Evolutionary conservation across 2,797 vertebrate genomes (phyloP).

Genomic region (Champsocephalus esox): DNA sequence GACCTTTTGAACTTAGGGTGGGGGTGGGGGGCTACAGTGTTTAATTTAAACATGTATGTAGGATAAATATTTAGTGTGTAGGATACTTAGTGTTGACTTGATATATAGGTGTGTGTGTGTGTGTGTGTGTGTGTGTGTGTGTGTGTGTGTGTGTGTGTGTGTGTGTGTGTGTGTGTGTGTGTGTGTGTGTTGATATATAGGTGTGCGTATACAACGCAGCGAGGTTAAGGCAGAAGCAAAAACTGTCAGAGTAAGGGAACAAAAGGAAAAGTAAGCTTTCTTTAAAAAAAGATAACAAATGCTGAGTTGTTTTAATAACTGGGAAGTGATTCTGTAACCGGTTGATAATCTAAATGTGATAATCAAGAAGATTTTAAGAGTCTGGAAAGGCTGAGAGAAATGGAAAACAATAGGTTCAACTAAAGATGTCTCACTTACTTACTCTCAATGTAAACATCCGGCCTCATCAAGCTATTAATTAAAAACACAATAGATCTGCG

Average conservation of each 20-base stretch:
- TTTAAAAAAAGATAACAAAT: neutral
- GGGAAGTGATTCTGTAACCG: neutral
- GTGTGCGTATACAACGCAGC: slow-evolving; percentile 60
- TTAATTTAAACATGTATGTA: slow-evolving; percentile 8
- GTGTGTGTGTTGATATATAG: slow-evolving; percentile 28
- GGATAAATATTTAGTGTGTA: neutral
- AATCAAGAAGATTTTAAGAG: slow-evolving; percentile 72
- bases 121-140: too few species aligned
- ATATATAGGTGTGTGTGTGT: neutral
- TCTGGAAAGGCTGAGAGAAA: slow-evolving; percentile 61
- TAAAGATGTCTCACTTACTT: slow-evolving; percentile 59
- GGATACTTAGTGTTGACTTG: neutral
- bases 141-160: too few species aligned
- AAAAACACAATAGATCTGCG: neutral
- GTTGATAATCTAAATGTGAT: slow-evolving; percentile 5
- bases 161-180: too few species aligned
- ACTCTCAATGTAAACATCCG: slow-evolving; percentile 49
- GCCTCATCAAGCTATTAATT: neutral
- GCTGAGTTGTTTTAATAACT: neutral
- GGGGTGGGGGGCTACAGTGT: neutral
- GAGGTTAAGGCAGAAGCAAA: slow-evolving; percentile 71
- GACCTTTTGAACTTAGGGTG: neutral
- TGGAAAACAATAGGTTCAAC: slow-evolving; percentile 64
- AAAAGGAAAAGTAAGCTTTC: slow-evolving; percentile 71
- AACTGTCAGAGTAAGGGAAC: slow-evolving; percentile 69